Evolutionary conservation across 2,113 vertebrate species (phyloP).

Genomic region (Aramus guarauna): DNA sequence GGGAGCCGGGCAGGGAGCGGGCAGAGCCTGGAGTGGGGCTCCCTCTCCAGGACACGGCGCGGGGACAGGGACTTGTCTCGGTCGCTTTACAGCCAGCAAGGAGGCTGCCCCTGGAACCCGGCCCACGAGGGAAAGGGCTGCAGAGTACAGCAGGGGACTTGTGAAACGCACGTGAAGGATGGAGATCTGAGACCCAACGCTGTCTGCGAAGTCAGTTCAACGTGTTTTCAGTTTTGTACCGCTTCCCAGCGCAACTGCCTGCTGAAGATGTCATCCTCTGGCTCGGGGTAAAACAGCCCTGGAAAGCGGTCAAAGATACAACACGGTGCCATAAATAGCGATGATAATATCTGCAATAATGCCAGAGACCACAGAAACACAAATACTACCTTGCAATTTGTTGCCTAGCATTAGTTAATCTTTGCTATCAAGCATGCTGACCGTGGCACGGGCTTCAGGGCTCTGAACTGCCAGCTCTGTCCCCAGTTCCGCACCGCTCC

Average conservation of each 20-base stretch:
- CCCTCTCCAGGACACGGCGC: constrained; percentile 24
- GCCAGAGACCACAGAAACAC: neutral
- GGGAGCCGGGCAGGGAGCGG: neutral
- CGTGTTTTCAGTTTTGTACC: neutral
- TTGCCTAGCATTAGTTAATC: neutral
- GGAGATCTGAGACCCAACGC: neutral
- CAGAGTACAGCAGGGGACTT: neutral
- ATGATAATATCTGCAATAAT: neutral
- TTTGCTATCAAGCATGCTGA: fast-evolving
- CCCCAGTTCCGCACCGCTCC: neutral
- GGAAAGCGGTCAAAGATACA: neutral
- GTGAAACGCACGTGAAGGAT: neutral
- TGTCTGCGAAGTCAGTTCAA: neutral
- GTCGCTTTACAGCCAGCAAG: no score
- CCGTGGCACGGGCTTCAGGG: fast-evolving
- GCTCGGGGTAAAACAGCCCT: neutral
- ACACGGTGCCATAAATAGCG: neutral
- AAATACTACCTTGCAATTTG: neutral
- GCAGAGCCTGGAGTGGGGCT: constrained; percentile 4
- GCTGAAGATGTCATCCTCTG: neutral
- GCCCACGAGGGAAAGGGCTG: neutral
- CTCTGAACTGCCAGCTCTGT: neutral
- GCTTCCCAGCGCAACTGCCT: neutral
- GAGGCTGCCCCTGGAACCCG: no score
- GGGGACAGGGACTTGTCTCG: no score